Evolutionary conservation across 1,140 invertebrate species (phyloP), one percentile per base, ranked within the genome.

Genomic region (Drosophila busckii): DNA sequence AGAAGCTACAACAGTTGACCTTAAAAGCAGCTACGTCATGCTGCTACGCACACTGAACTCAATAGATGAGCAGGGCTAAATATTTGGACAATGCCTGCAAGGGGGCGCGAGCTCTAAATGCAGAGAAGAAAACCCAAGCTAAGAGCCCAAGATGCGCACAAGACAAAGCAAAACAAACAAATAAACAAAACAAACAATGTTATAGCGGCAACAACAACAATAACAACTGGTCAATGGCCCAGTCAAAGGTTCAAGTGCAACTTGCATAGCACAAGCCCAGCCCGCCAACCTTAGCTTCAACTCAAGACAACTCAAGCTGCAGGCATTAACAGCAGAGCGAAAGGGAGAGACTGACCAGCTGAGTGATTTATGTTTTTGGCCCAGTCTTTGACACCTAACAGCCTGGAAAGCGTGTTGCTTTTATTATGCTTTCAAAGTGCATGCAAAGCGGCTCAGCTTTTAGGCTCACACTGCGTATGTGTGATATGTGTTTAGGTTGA

Each of bases 11-110:
- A 53, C 80, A 56, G 35, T 49, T 56, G 67, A 68, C 58, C 63
- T 46, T 46, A 60, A 73, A 73, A 73, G 53, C 52, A 23, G 69
- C 73, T 55, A 46, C 68, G 68, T 78, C 73, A 78, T 78, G 68
- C 68, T 41, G 71, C 44, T 73, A 25, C 40, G 49, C 49, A 31
- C 32, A n/a, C n/a, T n/a, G n/a, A n/a, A n/a, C n/a, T n/a, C n/a
- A n/a, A n/a, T n/a, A n/a, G n/a, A n/a, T 46, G 40, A 59, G 55
- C 29, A 52, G 35, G 49, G 35, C 48, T 45, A 78, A 78, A 78
- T 78, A 80, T 78, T 78, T 82, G 73, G 73, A 80, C 73, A 78
- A 78, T 78, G 68, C 32, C 52, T 64, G 68, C 55, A 75, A 55
- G 58, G 41, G 28, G 40, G 49, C 37, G 50, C 52, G n/a, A n/a